These are phyloP conservation scores for Silurus meridionalis DNA, from an alignment of 2,113 vertebrate genomes.

Conservation along the genomic window DNA sequence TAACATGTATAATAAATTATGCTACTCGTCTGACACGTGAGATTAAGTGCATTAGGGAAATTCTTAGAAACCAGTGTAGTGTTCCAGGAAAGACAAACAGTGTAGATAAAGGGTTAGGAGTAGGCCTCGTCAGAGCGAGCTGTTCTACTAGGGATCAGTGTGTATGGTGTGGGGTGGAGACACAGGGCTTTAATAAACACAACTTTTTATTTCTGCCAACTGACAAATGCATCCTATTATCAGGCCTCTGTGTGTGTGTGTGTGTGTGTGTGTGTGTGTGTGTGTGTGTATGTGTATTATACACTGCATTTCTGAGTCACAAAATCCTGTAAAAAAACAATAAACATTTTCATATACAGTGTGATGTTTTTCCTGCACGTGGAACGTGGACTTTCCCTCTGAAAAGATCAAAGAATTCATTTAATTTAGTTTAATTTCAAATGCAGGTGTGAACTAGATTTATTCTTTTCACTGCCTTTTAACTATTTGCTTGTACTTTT, in stretches of 20 bases:
- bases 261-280: background rate
- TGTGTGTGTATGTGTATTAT: no score
- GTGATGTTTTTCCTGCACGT: no score
- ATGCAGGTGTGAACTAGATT: no score
- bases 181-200: background rate
- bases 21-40: constrained; percentile 17
- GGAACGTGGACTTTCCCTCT: no score
- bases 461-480: no score
- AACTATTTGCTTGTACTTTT: no score
- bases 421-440: no score
- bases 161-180: background rate
- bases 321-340: background rate
- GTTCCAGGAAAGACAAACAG: background rate
- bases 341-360: no score
- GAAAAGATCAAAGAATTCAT: no score
- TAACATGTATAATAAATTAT: constrained; percentile 24
- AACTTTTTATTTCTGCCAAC: background rate
- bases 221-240: background rate
- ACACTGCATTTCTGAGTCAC: background rate
- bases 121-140: background rate
- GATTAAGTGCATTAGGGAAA: background rate
- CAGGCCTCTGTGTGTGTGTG: background rate
- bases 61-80: constrained; percentile 24
- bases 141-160: constrained; percentile 23
- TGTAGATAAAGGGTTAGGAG: constrained; percentile 13